Percentiles rank a stretch among this genome's conserved stretches.
Conservation (phyloP, 2,113 vertebrate genomes). For the Egretta garzetta region DNA sequence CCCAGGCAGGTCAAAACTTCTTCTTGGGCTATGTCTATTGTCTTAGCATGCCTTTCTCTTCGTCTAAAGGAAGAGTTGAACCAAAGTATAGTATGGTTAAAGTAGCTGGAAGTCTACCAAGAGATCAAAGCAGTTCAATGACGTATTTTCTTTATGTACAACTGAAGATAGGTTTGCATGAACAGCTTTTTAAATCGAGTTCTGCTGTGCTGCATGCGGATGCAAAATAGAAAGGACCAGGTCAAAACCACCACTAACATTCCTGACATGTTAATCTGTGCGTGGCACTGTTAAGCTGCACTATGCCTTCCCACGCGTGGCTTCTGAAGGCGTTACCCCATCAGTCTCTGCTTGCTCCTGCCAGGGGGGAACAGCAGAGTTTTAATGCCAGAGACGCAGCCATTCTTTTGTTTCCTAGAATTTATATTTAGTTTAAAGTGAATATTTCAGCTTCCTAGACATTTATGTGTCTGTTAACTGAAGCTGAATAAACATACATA, state of each 20-base stretch:
- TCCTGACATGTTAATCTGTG: neutral
- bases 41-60: constrained; percentile 96
- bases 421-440: neutral
- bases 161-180: neutral
- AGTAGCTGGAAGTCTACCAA: neutral
- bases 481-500: neutral
- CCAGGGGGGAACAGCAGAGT: neutral
- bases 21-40: constrained; percentile 97
- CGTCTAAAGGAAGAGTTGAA: constrained; percentile 74
- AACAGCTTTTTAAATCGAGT: neutral
- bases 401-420: neutral
- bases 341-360: neutral
- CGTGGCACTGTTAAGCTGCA: neutral
- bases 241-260: neutral
- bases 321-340: neutral
- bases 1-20: constrained; percentile 97
- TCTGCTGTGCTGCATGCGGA: constrained; percentile 54
- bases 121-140: constrained; percentile 1
- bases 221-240: constrained; percentile 67
- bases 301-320: neutral
- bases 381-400: neutral
- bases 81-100: neutral
- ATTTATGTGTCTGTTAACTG: neutral
- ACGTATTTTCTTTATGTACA: neutral
- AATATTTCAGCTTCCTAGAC: neutral